Conservation (phyloP, 2,113 vertebrate species). For the Platichthys stellatus region DNA sequence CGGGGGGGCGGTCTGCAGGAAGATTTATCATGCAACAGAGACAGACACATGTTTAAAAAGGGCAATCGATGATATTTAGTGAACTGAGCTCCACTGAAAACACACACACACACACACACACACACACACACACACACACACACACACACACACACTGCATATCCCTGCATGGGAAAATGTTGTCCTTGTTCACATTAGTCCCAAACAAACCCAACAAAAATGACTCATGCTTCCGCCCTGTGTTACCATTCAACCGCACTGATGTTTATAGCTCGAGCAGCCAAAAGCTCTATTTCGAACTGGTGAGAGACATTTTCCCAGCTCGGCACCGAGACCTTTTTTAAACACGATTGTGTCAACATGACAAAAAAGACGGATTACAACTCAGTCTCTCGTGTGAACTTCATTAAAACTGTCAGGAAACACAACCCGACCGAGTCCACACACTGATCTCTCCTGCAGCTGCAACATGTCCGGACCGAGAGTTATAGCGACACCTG, state of each 20-base stretch:
- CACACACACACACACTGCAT: too few relatives aligned
- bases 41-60: conserved; percentile 23
- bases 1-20: conserved; percentile 65
- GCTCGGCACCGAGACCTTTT: conserved; percentile 3
- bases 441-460: background rate
- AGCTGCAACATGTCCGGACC: background rate
- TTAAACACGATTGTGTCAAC: conserved; percentile 25
- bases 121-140: too few relatives aligned
- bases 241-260: conserved; percentile 4
- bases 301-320: conserved; percentile 16
- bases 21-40: conserved; percentile 1
- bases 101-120: too few relatives aligned
- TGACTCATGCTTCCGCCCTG: conserved; percentile 14
- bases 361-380: background rate
- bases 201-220: conserved; percentile 16
- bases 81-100: background rate
- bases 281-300: conserved; percentile 2
- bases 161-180: conserved; percentile 25
- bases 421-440: background rate
- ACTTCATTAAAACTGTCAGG: background rate
- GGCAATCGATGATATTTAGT: background rate
- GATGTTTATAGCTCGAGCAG: conserved; percentile 26
- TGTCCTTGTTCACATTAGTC: conserved; percentile 13
- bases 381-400: conserved; percentile 6
- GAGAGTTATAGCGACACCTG: background rate